Conservation (phyloP, 2,888 invertebrate genomes). For the Lepetodrilus schrolli region DNA sequence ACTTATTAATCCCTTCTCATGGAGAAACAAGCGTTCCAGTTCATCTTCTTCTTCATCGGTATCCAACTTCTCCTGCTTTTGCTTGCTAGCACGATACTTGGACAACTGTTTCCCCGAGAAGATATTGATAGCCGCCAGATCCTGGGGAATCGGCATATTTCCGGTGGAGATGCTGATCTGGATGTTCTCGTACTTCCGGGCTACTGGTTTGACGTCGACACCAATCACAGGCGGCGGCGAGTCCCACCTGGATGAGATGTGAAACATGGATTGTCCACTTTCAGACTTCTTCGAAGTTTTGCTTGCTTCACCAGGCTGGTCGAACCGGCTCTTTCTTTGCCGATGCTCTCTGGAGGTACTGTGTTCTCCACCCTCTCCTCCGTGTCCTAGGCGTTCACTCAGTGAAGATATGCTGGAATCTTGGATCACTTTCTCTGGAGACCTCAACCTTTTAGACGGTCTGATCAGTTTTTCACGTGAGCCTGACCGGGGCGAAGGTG, state of each 20-base stretch:
- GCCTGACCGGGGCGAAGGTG: too few relatives aligned
- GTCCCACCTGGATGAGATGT: background rate
- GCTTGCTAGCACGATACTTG: background rate
- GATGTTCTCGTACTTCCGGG: background rate
- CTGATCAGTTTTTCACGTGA: background rate
- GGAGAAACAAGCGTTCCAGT: constrained; percentile 8
- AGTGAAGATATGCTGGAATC: constrained; percentile 1
- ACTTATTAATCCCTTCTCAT: background rate
- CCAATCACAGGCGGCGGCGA: background rate
- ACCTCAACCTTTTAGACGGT: too few relatives aligned
- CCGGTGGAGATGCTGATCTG: constrained; percentile 10
- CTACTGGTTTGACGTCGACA: background rate
- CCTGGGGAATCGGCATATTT: background rate
- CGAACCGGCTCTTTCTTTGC: background rate
- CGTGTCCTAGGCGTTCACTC: background rate
- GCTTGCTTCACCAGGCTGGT: background rate
- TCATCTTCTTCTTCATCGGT: constrained; percentile 16
- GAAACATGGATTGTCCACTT: background rate
- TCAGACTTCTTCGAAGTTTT: background rate
- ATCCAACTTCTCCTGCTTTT: background rate
- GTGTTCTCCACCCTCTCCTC: background rate
- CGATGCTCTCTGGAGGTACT: background rate
- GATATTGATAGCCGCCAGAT: background rate
- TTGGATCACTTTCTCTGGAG: constrained; percentile 7
- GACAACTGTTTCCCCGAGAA: constrained; percentile 11